Evolutionary conservation across 1,140 invertebrate genomes (phyloP).

Genomic region (Drosophila saltans): DNA sequence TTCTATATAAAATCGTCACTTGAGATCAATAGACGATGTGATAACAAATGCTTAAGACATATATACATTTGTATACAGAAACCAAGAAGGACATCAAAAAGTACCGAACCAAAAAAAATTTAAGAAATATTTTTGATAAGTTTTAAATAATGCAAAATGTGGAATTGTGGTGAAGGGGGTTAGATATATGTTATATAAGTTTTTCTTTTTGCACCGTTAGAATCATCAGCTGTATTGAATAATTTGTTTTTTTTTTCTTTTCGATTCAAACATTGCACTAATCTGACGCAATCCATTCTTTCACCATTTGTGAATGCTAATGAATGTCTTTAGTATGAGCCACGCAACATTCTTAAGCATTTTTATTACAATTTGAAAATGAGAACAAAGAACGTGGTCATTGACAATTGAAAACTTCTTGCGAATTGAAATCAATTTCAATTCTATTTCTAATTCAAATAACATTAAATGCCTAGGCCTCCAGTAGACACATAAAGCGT

Average conservation of each 20-base stretch:
- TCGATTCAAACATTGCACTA: conserved; percentile 8
- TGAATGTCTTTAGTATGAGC: conserved; percentile 38
- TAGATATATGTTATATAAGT: too few species aligned
- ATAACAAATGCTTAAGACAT: not conserved
- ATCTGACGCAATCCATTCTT: conserved; percentile 40
- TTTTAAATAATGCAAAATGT: too few species aligned
- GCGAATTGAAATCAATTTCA: conserved; percentile 22
- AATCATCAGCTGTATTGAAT: not conserved
- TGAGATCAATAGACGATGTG: conserved; percentile 21
- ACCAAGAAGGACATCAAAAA: conserved; percentile 5
- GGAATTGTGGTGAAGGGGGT: too few species aligned
- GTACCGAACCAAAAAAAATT: not conserved
- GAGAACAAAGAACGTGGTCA: conserved; percentile 8
- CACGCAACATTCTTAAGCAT: conserved; percentile 32
- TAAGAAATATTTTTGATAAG: not conserved
- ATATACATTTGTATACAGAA: too few species aligned
- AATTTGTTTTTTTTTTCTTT: too few species aligned
- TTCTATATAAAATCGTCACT: conserved; percentile 47
- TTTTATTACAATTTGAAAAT: conserved; percentile 34
- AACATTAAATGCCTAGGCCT: conserved; percentile 32
- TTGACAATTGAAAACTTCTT: not conserved
- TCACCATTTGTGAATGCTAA: conserved; percentile 39
- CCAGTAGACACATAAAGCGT: conserved; percentile 44
- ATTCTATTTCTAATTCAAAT: conserved; percentile 46
- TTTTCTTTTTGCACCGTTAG: too few species aligned